Percentiles rank a stretch among this genome's conserved stretches.
These are phyloP conservation scores for Amblyopsis rosae DNA, from an alignment of 2,113 vertebrate genomes.

Conservation along the genomic window DNA sequence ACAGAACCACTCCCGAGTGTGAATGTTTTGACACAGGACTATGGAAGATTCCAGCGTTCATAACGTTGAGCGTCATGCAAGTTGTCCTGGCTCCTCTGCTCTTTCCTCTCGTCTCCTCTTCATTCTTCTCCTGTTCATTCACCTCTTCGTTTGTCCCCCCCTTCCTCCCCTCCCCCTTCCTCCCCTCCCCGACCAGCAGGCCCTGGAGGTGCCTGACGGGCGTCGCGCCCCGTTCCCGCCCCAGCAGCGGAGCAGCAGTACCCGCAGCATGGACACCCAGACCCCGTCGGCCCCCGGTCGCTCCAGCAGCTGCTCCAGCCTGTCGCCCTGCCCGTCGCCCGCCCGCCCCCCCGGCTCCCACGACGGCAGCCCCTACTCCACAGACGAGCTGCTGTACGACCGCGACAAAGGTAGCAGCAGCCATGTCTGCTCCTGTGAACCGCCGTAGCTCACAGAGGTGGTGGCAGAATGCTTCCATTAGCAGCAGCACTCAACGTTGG, in stretches of 20 bases:
- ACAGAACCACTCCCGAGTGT: background rate
- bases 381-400: slow-evolving; percentile 92
- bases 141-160: too few relatives aligned
- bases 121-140: too few relatives aligned
- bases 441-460: too few relatives aligned
- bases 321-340: slow-evolving; percentile 88
- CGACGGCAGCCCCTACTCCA: slow-evolving; percentile 93
- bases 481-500: too few relatives aligned
- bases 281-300: slow-evolving; percentile 87
- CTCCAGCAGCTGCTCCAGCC: slow-evolving; percentile 89
- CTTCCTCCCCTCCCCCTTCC: too few relatives aligned
- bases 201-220: slow-evolving; percentile 93
- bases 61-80: background rate
- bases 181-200: slow-evolving; percentile 65
- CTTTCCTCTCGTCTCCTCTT: background rate
- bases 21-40: background rate
- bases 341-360: slow-evolving; percentile 91
- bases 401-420: slow-evolving; percentile 89
- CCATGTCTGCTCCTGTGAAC: too few relatives aligned
- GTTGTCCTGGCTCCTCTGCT: background rate
- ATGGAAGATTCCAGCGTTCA: background rate
- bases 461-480: too few relatives aligned
- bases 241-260: slow-evolving; percentile 90
- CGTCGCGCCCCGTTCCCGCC: slow-evolving; percentile 91
- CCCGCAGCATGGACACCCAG: slow-evolving; percentile 90